Percentiles rank a stretch among this genome's conserved stretches.
phyloP scores from a whole-genome alignment of 2,113 vertebrate genomes.

The Thymallus thymallus region DNA sequence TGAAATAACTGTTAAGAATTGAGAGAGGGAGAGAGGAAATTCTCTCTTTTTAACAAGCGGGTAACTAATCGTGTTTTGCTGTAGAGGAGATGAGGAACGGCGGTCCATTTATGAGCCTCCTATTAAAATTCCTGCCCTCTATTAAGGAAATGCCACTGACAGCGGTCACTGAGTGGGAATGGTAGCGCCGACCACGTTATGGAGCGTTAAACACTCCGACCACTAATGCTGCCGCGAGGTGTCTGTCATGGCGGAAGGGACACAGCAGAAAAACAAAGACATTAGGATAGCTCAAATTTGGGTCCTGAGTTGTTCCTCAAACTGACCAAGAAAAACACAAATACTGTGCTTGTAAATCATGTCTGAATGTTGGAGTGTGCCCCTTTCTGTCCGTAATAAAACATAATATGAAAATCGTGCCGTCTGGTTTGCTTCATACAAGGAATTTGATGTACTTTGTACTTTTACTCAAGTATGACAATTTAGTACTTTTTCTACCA shows the following conservation, averaged over 20 bases:
- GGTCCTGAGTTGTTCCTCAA: too few species aligned
- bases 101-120: constrained; percentile 32
- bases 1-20: not conserved
- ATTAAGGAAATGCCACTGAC: constrained; percentile 35
- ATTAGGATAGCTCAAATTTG: too few species aligned
- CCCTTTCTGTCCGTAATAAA: too few species aligned
- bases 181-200: not conserved
- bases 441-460: too few species aligned
- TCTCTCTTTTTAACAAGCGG: not conserved
- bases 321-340: too few species aligned
- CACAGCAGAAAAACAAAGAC: too few species aligned
- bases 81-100: constrained; percentile 34
- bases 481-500: too few species aligned
- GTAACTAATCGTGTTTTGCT: constrained; percentile 29
- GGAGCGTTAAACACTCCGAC: constrained; percentile 25
- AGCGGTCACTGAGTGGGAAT: constrained; percentile 10
- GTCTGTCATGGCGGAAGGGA: not conserved
- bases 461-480: too few species aligned
- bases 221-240: constrained; percentile 10
- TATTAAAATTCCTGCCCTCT: constrained; percentile 37
- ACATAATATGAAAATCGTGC: too few species aligned
- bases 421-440: too few species aligned
- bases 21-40: not conserved
- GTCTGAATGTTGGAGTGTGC: too few species aligned
- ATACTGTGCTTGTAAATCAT: too few species aligned